These are phyloP conservation scores for Prunella strophiata DNA, from an alignment of 2,797 vertebrate species.

Conservation along the genomic window DNA sequence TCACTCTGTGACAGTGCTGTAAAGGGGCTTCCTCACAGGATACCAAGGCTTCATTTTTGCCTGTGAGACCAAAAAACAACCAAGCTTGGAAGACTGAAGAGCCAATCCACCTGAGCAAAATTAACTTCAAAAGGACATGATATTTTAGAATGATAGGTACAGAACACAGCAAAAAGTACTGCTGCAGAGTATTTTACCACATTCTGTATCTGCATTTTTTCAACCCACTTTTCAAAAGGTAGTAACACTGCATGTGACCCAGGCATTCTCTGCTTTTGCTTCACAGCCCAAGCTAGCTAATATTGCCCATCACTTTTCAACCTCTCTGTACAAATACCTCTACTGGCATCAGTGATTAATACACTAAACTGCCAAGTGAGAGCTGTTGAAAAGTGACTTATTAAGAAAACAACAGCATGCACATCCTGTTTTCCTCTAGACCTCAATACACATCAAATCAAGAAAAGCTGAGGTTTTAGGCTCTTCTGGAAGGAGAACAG, in stretches of 20 bases:
- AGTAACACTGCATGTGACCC: rapidly evolving
- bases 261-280: not conserved
- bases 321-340: not conserved
- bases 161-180: not conserved
- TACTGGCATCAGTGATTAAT: not conserved
- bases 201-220: not conserved
- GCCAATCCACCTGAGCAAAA: not conserved
- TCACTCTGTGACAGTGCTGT: not conserved
- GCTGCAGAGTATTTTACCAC: not conserved
- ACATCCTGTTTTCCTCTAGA: not conserved
- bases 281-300: not conserved
- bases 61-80: not conserved
- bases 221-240: not conserved
- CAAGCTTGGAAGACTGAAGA: not conserved
- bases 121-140: not conserved
- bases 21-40: not conserved
- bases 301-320: not conserved
- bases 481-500: not conserved
- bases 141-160: not conserved
- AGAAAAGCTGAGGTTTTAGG: not conserved
- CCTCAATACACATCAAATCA: not conserved
- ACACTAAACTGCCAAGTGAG: not conserved
- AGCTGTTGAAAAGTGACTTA: not conserved
- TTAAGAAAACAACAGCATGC: not conserved
- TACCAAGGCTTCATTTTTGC: not conserved